Evolutionary conservation across 1,140 invertebrate species (phyloP), one percentile per base, ranked within the genome.

Genomic region (Drosophila kurseongensis): DNA sequence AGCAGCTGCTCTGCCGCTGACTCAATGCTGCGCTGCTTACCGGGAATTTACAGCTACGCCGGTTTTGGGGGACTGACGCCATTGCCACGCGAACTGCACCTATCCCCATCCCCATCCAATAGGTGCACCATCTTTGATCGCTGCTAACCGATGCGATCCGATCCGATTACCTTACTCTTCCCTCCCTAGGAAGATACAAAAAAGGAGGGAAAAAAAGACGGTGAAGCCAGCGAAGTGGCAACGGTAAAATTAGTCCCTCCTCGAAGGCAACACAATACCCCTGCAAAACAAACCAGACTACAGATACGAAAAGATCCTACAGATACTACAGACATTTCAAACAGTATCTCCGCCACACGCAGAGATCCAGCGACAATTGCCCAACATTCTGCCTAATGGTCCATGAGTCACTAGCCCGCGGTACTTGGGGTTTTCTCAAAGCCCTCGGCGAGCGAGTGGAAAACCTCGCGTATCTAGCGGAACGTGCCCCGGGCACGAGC

Each of bases 31-130:
- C 42, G 42, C 56, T 18, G 42, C 42, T 42, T 7, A 57, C 48
- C 42, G 57, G 45, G 41, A 55, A 40, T 62, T 77, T 69, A 75
- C 83, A 78, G 74, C 86, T 78, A 73, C 41, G 41, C 47, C 54
- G 55, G 59, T 57, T 55, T 44, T 14, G 16, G 38, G 38, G 32
- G 35, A 44, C 54, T 73, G 62, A 57, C 52, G 80, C 75, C 69
- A 69, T 74, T 83, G 76, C 65, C 80, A 85, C 76, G 80, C 71
- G 76, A 57, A 67, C 14, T 38, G n/a, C 16, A 23, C 4, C 14
- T 32, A 41, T 56, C 66, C 63, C 55, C 52, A 41, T 18, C 35
- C 12, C 32, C 10, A 13, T 1, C 18, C 74, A 56, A 12, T 2
- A 12, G 4, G n/a, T 6, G 7, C 23, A 9, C 45, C 45, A 67